Evolutionary conservation across 2,113 vertebrate genomes (phyloP), one percentile per base, ranked within the genome.

Genomic region (Coptodon rendalli): DNA sequence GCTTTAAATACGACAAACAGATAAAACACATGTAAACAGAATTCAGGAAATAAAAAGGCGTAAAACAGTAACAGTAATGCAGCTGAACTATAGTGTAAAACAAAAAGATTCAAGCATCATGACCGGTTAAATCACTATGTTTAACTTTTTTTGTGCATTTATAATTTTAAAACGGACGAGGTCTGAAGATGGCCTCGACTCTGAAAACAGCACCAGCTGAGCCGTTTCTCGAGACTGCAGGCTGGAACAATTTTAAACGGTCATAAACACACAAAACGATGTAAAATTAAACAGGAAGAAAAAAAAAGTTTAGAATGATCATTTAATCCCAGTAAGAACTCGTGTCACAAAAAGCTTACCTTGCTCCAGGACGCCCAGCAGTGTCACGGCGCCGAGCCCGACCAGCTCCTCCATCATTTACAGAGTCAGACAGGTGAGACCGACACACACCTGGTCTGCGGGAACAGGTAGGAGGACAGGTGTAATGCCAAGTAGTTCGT

Each of bases 311-410:
- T 45, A 16, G 40, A 29, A 27, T 10, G 5, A 17, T 24, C 24
- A 31, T 50, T 48, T 50, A 48, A 76, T 16, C 43, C 14, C 71
- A 50, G 40, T 31, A 50, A 50, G 71, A 50, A 76, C 22, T 29
- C 5, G 43, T 12, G 40, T 29, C 14, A 19, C 68, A 45, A 27
- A 43, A 43, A 43, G 3, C 93, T 82, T 95, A 99, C 98, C 98
- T 97, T 99, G 98, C 81, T 98, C 94, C 94, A 99, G 88, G 85
- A 98, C 95, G 5, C 95, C 98, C 45, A 97, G 79, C 7, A 98
- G 83, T 0, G 97, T 98, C 31, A 98, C 96, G 0, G 94, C 88
- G 7, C 96, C 97, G 36, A 99, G 91, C 43, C 93, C 89, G 14
- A 97, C 97, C 7, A 94, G 54, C 7, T 97, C 95, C 1, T 97